Evolutionary conservation across 2,797 vertebrate species (phyloP).

Genomic region (Pogonophryne albipinna): DNA sequence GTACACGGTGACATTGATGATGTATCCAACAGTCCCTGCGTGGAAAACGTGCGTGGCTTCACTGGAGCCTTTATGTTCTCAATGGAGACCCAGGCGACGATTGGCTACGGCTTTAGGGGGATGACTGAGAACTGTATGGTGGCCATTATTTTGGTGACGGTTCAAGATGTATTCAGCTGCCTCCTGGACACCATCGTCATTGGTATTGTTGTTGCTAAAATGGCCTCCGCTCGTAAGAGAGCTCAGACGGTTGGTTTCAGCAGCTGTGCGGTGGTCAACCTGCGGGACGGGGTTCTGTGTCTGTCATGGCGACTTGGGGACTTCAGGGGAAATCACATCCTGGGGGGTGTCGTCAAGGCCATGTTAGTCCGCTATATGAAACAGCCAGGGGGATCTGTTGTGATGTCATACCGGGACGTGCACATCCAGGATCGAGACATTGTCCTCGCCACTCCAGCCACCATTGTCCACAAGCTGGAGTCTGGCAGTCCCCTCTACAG

Average conservation of each 20-base stretch:
- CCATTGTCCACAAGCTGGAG: constrained; percentile 90
- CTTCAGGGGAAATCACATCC: constrained; percentile 93
- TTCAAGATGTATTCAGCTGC: constrained; percentile 92
- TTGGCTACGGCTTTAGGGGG: constrained; percentile 92
- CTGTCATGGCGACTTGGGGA: constrained; percentile 95
- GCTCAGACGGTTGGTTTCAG: constrained; percentile 96
- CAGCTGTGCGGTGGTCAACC: constrained; percentile 88
- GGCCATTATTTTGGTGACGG: constrained; percentile 88
- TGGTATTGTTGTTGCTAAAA: constrained; percentile 92
- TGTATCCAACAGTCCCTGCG: constrained; percentile 78
- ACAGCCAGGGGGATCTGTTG: constrained; percentile 83
- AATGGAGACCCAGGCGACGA: constrained; percentile 95
- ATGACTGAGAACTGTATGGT: constrained; percentile 91
- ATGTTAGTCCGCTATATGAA: constrained; percentile 88
- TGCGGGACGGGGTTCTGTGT: constrained; percentile 89
- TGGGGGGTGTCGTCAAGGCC: constrained; percentile 91
- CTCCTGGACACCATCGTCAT: constrained; percentile 94
- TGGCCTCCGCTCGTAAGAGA: constrained; percentile 94
- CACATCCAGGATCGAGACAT: constrained; percentile 88
- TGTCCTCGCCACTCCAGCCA: constrained; percentile 90
- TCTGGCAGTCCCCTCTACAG: constrained; percentile 91
- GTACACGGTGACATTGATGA: constrained; percentile 87
- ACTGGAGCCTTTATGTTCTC: constrained; percentile 94
- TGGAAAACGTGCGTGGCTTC: constrained; percentile 91
- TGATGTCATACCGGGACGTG: constrained; percentile 89